Conservation (phyloP, 2,888 invertebrate genomes). For the Plagiodera versicolora region DNA sequence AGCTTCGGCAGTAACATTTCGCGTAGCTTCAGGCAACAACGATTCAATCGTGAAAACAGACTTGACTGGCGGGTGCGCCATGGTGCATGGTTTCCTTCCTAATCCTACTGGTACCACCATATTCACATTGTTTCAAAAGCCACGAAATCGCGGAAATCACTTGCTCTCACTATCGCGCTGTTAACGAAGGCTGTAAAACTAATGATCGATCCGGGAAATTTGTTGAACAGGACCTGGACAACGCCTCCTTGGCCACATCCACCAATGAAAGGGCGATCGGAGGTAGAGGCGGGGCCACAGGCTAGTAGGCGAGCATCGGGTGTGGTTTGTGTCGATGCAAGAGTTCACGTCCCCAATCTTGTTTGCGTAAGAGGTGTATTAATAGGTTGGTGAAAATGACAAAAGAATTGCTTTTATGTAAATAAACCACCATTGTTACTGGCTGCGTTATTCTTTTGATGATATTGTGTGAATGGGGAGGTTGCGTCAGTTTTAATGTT, state of each 20-base stretch:
- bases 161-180: slow-evolving; percentile 17
- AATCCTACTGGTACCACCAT: slow-evolving; percentile 38
- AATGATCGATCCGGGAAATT: slow-evolving; percentile 35
- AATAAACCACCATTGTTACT: slow-evolving; percentile 10
- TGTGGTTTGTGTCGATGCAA: neutral
- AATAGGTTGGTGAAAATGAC: neutral
- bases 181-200: slow-evolving; percentile 33
- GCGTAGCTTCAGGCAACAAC: slow-evolving; percentile 59
- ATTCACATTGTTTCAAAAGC: slow-evolving; percentile 35
- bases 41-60: slow-evolving; percentile 78
- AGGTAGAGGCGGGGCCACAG: neutral
- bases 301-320: neutral
- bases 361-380: slow-evolving; percentile 1
- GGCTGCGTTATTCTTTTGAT: neutral
- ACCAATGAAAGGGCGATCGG: neutral
- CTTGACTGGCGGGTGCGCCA: slow-evolving; percentile 66
- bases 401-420: slow-evolving; percentile 6
- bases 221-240: slow-evolving; percentile 12
- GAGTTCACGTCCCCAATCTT: neutral
- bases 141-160: neutral
- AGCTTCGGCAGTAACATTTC: slow-evolving; percentile 21
- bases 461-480: neutral
- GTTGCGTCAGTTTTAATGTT: neutral
- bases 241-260: neutral
- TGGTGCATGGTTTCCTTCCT: slow-evolving; percentile 40